Conservation (phyloP, 2,888 invertebrate genomes). For the Torymus auratus region DNA sequence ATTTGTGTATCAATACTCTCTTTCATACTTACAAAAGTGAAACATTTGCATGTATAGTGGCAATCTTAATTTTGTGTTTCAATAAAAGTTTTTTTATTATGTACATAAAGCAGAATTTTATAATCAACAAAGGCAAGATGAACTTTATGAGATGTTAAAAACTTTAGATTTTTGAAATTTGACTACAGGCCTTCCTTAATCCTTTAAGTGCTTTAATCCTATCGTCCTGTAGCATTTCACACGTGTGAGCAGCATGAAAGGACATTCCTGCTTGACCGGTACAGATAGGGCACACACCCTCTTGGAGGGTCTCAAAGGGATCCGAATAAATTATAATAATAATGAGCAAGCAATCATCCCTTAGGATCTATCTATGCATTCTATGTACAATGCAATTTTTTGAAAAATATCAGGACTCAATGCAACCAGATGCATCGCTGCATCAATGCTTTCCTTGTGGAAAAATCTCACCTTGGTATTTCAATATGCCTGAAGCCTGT, state of each 20-base stretch:
- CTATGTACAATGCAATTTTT: constrained; percentile 62
- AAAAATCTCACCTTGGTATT: constrained; percentile 88
- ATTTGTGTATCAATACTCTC: too few species aligned
- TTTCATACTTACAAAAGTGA: too few species aligned
- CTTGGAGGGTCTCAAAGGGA: constrained; percentile 60
- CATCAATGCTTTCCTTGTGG: constrained; percentile 43
- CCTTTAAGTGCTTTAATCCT: constrained; percentile 61
- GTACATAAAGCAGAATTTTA: constrained; percentile 15
- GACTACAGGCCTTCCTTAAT: constrained; percentile 58
- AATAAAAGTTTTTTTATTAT: constrained; percentile 4
- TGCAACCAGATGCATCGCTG: constrained; percentile 55
- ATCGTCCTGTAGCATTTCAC: constrained; percentile 57
- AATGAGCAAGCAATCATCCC: constrained; percentile 62
- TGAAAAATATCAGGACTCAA: constrained; percentile 54
- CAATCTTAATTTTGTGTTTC: background rate
- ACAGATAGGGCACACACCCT: constrained; percentile 61
- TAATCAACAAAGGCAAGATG: constrained; percentile 6
- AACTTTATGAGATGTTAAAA: constrained; percentile 44
- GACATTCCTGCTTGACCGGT: constrained; percentile 64
- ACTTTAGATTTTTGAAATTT: constrained; percentile 58
- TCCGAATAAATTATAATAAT: constrained; percentile 64
- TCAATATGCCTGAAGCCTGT: constrained; percentile 95
- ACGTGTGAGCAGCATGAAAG: constrained; percentile 58
- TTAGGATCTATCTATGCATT: constrained; percentile 58
- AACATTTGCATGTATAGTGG: too few species aligned